A percentile compares a stretch with the other conserved stretches of the same genome.
These are phyloP conservation scores for Lordiphosa fenestrarum DNA, from an alignment of 2,888 invertebrate genomes.

Conservation along the genomic window DNA sequence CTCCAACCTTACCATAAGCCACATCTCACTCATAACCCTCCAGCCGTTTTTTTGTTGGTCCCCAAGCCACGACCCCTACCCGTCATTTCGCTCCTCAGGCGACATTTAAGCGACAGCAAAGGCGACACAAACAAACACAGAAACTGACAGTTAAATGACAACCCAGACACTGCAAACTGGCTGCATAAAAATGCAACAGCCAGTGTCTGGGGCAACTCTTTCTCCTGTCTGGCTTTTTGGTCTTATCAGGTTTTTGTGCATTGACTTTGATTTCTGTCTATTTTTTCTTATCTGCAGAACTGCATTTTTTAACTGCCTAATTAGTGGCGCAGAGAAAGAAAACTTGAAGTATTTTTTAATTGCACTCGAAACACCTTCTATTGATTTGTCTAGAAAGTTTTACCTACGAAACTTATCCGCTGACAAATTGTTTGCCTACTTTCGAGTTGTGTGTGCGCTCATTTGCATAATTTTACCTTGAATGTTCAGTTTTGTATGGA, in stretches of 20 bases:
- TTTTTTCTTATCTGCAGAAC: slow-evolving; percentile 33
- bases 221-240: slow-evolving; percentile 8
- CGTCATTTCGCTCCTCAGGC: slow-evolving; percentile 29
- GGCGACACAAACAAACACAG: slow-evolving; percentile 45
- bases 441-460: slow-evolving; percentile 20
- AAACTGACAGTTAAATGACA: slow-evolving; percentile 69
- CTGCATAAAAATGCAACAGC: slow-evolving; percentile 39
- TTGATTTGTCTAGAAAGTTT: slow-evolving; percentile 59
- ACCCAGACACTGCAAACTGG: slow-evolving; percentile 28
- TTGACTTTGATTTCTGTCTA: slow-evolving; percentile 31
- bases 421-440: slow-evolving; percentile 60
- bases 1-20: no score
- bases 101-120: slow-evolving; percentile 62
- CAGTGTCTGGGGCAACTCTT: slow-evolving; percentile 15
- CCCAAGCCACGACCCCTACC: slow-evolving; percentile 16
- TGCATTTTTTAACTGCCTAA: slow-evolving; percentile 43
- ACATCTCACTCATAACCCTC: slow-evolving; percentile 4
- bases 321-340: slow-evolving; percentile 22
- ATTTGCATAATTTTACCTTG: slow-evolving; percentile 62
- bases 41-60: slow-evolving; percentile 8
- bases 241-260: slow-evolving; percentile 39
- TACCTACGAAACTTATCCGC: slow-evolving; percentile 7
- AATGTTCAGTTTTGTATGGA: slow-evolving; percentile 23
- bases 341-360: slow-evolving; percentile 45
- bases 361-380: slow-evolving; percentile 36